These are phyloP conservation scores for Caerostris darwini DNA, from an alignment of 1,140 invertebrate genomes.

Conservation along the genomic window DNA sequence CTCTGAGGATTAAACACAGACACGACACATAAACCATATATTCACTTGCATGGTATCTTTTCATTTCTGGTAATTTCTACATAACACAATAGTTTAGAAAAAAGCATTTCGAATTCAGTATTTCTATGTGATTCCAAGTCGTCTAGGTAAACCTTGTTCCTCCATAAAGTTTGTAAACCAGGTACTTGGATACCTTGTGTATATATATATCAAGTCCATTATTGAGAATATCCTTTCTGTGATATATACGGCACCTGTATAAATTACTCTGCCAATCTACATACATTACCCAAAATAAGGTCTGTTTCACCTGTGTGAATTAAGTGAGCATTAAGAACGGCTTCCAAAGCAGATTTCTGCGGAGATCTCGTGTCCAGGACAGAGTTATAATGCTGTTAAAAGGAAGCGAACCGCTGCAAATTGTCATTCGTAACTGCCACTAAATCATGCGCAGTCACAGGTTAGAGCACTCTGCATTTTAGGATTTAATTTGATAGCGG, in stretches of 20 bases:
- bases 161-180: too few species aligned
- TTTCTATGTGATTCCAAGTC: too few species aligned
- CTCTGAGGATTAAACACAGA: too few species aligned
- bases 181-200: too few species aligned
- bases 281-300: background rate
- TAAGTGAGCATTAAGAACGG: background rate
- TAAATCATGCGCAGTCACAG: conserved; percentile 53
- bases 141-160: too few species aligned
- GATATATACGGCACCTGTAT: background rate
- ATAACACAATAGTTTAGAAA: too few species aligned
- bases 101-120: too few species aligned
- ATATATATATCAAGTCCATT: too few species aligned
- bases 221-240: background rate
- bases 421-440: conserved; percentile 61
- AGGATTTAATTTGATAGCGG: conserved; percentile 54
- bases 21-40: too few species aligned
- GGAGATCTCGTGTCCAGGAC: background rate
- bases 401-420: conserved; percentile 52
- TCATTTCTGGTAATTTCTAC: too few species aligned
- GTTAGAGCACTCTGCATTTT: conserved; percentile 43
- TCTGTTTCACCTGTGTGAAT: background rate
- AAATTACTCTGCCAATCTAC: background rate
- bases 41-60: too few species aligned
- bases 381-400: conserved; percentile 51
- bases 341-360: background rate